Evolutionary conservation across 2,113 vertebrate genomes (phyloP), one percentile per base, ranked within the genome.

Genomic region (Melanostigma gelatinosum): DNA sequence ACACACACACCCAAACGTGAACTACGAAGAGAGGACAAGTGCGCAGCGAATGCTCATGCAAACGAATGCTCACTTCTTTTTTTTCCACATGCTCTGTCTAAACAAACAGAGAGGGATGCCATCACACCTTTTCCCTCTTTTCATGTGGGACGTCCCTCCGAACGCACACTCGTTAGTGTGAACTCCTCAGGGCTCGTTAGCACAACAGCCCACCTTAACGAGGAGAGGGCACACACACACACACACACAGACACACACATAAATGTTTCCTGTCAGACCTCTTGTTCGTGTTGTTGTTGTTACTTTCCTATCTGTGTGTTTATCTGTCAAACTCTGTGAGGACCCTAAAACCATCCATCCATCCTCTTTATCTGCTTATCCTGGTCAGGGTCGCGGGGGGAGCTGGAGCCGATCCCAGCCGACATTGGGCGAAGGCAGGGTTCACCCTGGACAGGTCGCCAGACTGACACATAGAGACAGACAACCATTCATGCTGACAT

Each of bases 181-280:
- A 61, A 81, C 52, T 79, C 74, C 61, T 48, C 48, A 2, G 29
- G 16, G 50, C 55, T 61, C 34, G 27, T 86, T 80, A 81, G 73
- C 4, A 16, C 9, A 62, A 58, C 11, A 40, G 67, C 32, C 4
- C 12, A 54, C 68, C 71, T 42, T 75, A 82, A 80, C 5, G 32
- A 75, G 77, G 64, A 62, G 67, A 85, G 22, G 73, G 70, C 6
- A 48, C 60, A 72, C 20, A 58, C n/a, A 36, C 29, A 64, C n/a
- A 54, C 20, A 32, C 29, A 73, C 15, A 57, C 27, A 46, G 10
- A 42, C 36, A 27, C 18, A 32, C 4, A 63, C 32, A 50, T 8
- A 42, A 0, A 54, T 4, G 44, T 46, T 67, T 74, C 36, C 42
- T 29, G 10, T 20, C 9, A 29, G 27, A 13, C 40, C 10, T 24